Conservation (phyloP, 2,113 vertebrate genomes). For the Thamnaconus septentrionalis region DNA sequence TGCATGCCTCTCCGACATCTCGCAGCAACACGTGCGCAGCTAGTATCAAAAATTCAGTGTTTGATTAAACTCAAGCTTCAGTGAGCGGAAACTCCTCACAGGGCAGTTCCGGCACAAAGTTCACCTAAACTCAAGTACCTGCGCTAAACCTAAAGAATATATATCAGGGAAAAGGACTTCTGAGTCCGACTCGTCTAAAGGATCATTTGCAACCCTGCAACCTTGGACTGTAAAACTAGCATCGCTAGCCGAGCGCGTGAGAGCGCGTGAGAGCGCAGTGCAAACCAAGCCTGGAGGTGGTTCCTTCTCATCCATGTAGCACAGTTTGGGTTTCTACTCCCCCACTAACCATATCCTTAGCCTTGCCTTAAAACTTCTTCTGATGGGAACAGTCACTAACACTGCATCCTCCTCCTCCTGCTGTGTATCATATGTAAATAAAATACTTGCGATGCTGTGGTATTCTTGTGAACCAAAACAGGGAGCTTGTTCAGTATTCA, state of each 20-base stretch:
- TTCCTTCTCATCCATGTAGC: constrained; percentile 59
- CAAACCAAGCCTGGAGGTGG: constrained; percentile 25
- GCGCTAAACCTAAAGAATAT: no score
- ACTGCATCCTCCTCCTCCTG: constrained; percentile 38
- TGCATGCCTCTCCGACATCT: no score
- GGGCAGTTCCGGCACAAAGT: no score
- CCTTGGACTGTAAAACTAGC: no score
- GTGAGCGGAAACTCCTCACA: no score
- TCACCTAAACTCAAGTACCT: no score
- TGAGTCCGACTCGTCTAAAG: no score
- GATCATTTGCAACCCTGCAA: no score
- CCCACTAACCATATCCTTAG: constrained; percentile 48
- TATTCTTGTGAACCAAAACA: constrained; percentile 55
- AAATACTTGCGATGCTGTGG: constrained; percentile 49
- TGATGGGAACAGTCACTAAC: constrained; percentile 47
- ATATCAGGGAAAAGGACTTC: no score
- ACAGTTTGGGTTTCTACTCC: constrained; percentile 26
- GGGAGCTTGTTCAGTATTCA: constrained; percentile 59
- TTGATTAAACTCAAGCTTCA: no score
- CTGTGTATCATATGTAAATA: constrained; percentile 66
- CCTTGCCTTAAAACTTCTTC: constrained; percentile 67
- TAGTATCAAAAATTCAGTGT: no score
- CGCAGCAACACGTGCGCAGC: no score
- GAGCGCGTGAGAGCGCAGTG: constrained; percentile 22
- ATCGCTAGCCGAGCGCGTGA: constrained; percentile 18